Evolutionary conservation across 2,113 vertebrate genomes (phyloP).

Genomic region (Malurus alboscapulatus): DNA sequence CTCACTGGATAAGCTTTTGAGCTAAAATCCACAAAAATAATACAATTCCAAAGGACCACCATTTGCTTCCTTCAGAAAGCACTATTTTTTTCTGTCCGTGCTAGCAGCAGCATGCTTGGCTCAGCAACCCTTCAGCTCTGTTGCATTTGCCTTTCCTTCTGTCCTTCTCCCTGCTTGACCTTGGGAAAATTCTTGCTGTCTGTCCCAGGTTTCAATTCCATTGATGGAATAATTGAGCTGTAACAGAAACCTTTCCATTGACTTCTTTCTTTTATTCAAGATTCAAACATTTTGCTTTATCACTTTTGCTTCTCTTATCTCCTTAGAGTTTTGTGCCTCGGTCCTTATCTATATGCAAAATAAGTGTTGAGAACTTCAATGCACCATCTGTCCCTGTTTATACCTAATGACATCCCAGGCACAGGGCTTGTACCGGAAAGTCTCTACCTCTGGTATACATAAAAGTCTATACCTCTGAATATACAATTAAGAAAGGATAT

Average conservation of each 20-base stretch:
- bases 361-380: background rate
- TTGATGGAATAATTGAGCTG: background rate
- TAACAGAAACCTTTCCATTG: background rate
- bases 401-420: background rate
- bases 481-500: background rate
- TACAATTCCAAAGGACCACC: background rate
- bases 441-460: background rate
- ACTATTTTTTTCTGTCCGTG: background rate
- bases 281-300: background rate
- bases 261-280: background rate
- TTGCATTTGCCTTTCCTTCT: background rate
- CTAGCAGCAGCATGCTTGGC: background rate
- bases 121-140: background rate
- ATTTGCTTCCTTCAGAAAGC: background rate
- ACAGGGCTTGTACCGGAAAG: background rate
- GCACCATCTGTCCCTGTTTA: background rate
- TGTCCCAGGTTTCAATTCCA: background rate
- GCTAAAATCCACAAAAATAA: background rate
- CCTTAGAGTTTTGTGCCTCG: background rate
- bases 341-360: background rate
- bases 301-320: background rate
- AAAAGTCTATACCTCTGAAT: too few relatives aligned
- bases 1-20: background rate
- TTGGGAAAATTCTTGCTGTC: background rate
- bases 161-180: background rate